Evolutionary conservation across 2,113 vertebrate genomes (phyloP).

Genomic region (Callospermophilus lateralis): DNA sequence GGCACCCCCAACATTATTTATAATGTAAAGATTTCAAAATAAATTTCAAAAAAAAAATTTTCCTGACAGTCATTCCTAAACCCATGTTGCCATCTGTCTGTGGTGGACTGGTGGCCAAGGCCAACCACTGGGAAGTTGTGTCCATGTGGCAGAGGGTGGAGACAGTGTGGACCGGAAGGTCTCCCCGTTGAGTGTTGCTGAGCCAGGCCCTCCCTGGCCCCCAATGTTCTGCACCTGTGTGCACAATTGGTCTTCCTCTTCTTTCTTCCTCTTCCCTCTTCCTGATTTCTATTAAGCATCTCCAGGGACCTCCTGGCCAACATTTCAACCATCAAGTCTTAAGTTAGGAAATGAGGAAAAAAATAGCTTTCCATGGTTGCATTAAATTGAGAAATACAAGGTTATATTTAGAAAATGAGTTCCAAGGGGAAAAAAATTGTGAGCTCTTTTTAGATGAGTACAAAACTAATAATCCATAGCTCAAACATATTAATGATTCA

Average conservation of each 20-base stretch:
- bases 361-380: not conserved
- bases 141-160: fast-evolving
- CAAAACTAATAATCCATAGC: not conserved
- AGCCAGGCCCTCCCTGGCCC: fast-evolving
- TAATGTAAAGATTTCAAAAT: not conserved
- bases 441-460: not conserved
- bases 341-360: not conserved
- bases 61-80: not conserved
- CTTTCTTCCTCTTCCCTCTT: not conserved
- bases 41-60: not conserved
- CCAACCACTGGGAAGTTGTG: fast-evolving
- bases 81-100: fast-evolving
- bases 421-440: not conserved
- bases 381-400: not conserved
- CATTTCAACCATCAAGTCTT: not conserved
- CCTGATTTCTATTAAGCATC: not conserved
- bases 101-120: not conserved
- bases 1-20: not conserved
- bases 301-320: not conserved
- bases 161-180: fast-evolving
- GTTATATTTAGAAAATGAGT: not conserved
- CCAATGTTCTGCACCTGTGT: fast-evolving
- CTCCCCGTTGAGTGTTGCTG: fast-evolving
- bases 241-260: not conserved
- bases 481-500: conserved; percentile 15